A percentile compares a stretch with the other conserved stretches of the same genome.
Conservation (phyloP, 2,113 vertebrate genomes). For the Anser cygnoides region DNA sequence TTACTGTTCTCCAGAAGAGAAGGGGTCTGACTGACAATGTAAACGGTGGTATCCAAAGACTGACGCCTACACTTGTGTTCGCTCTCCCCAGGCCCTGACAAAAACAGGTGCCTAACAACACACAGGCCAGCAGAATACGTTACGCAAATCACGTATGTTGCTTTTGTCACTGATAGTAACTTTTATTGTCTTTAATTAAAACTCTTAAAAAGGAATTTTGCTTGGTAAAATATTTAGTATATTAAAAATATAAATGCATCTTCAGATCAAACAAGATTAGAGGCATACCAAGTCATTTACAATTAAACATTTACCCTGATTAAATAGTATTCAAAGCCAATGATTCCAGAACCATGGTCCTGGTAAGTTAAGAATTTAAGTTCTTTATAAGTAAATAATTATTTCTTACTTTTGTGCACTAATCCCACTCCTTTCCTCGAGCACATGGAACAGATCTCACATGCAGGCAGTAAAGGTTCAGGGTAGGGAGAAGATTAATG, state of each 20-base stretch:
- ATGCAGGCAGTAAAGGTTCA: not conserved
- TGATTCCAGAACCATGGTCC: not conserved
- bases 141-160: not conserved
- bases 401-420: not conserved
- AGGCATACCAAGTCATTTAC: constrained; percentile 30
- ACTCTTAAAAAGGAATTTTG: not conserved
- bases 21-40: not conserved
- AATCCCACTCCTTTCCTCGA: not conserved
- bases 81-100: not conserved
- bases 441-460: not conserved
- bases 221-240: constrained; percentile 42
- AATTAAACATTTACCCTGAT: not conserved
- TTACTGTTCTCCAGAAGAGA: not conserved
- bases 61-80: not conserved
- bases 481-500: not conserved
- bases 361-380: not conserved
- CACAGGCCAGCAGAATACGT: not conserved
- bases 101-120: not conserved
- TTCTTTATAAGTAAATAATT: not conserved
- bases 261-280: constrained; percentile 14
- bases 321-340: constrained; percentile 1
- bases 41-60: not conserved
- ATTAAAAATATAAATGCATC: constrained; percentile 46
- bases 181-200: constrained; percentile 41
- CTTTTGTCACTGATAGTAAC: not conserved